Evolutionary conservation across 2,113 vertebrate genomes (phyloP), one percentile per base, ranked within the genome.

Genomic region (Hyperopisus bebe): DNA sequence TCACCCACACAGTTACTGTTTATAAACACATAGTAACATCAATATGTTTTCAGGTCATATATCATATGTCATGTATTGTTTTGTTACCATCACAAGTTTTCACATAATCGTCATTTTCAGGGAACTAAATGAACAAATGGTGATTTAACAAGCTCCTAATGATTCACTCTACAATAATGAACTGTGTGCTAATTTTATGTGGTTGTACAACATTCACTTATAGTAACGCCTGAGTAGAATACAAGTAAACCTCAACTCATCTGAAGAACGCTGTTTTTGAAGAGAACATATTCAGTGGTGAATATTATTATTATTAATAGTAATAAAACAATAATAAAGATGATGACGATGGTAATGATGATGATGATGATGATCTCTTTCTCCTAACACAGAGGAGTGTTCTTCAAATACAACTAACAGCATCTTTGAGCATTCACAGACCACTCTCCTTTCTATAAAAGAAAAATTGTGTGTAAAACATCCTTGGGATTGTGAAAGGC

Each of bases 131-230:
- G 44, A 88, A 35, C 66, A 27, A 77, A 51, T 35, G 27, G 5
- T 6, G 19, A n/a, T 27, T 88, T 51, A 50, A 80, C 47, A 27
- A 88, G 47, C 44, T 50, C 24, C 5, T 74, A 89, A 89, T 58
- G 35, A 58, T 48, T 53, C 89, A 84, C 50, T 85, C 19, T 50
- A n/a, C 80, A 89, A 84, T 85, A 47, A 48, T 53, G 3, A 86
- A 84, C 51, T 58, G 84, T 58, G 31, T 51, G 77, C 21, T 85
- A 85, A 89, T 89, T 89, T 24, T 27, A n/a, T 58, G n/a, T 31
- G 35, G 48, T 47, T 44, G 80, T 44, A 66, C 50, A 85, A 6
- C 53, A 89, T 89, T 35, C n/a, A 62, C 80, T 35, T 66, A 51
- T 86, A 46, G 35, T 19, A 39, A 85, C 13, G 58, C 27, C 44